Percentiles rank a stretch among this genome's conserved stretches.
Evolutionary conservation across 2,113 vertebrate species (phyloP).

Genomic region (Clarias gariepinus): DNA sequence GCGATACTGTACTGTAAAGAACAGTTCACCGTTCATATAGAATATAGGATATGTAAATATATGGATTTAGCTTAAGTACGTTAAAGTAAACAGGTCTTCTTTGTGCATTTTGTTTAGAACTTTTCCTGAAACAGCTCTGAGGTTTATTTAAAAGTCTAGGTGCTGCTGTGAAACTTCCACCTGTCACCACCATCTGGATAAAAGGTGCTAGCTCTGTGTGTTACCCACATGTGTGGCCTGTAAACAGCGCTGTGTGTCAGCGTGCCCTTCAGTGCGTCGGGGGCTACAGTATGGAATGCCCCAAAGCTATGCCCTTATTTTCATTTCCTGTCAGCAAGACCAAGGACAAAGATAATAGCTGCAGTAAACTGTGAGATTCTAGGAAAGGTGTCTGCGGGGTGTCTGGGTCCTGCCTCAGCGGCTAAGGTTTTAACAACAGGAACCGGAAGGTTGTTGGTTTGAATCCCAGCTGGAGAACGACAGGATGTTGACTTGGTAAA

Average conservation of each 20-base stretch:
- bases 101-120: neutral
- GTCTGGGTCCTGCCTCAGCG: neutral
- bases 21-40: neutral
- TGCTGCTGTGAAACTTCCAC: conserved; percentile 34
- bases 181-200: conserved; percentile 16
- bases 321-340: conserved; percentile 27
- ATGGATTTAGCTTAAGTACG: neutral
- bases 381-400: neutral
- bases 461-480: neutral
- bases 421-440: conserved; percentile 12
- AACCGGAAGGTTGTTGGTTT: conserved; percentile 7
- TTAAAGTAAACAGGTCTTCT: neutral
- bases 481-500: conserved; percentile 18
- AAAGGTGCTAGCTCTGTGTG: conserved; percentile 10
- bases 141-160: conserved; percentile 15
- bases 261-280: conserved; percentile 6
- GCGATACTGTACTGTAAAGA: neutral
- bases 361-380: neutral
- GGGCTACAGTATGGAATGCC: conserved; percentile 39
- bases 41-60: neutral
- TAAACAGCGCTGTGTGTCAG: conserved; percentile 26
- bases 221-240: conserved; percentile 30
- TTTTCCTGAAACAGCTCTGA: conserved; percentile 12
- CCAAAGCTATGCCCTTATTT: conserved; percentile 29
- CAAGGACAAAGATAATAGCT: neutral